These are phyloP conservation scores for Aeoliscus strigatus DNA, from an alignment of 2,797 vertebrate species.

Conservation along the genomic window DNA sequence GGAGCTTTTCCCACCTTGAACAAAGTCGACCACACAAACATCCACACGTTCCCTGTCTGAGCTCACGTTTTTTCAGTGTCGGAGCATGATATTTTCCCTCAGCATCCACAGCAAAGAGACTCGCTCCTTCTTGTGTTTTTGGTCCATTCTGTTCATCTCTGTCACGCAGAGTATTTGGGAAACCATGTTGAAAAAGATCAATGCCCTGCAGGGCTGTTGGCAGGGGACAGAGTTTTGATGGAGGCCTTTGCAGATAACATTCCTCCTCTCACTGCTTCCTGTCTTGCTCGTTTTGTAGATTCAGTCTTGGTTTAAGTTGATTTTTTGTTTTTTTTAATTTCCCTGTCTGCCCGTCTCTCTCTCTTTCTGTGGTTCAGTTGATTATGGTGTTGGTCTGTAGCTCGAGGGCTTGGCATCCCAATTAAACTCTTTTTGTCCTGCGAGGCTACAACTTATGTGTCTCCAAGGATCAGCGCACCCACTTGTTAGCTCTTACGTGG, in stretches of 20 bases:
- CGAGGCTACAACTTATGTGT: constrained; percentile 46
- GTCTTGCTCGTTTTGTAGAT: constrained; percentile 23
- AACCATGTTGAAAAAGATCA: constrained; percentile 30
- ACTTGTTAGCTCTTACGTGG: constrained; percentile 42
- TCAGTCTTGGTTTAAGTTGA: constrained; percentile 16
- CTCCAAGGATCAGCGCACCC: constrained; percentile 56
- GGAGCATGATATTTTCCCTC: constrained; percentile 5
- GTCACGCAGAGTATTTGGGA: constrained; percentile 8
- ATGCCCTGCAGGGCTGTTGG: constrained; percentile 39
- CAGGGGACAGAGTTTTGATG: constrained; percentile 40
- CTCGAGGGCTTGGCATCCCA: constrained; percentile 68
- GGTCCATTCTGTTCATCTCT: constrained; percentile 1
- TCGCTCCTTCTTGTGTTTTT: not conserved
- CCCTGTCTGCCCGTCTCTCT: constrained; percentile 27
- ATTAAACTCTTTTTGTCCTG: constrained; percentile 64
- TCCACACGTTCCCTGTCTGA: constrained; percentile 5
- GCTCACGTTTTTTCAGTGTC: constrained; percentile 1
- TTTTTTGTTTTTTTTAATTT: constrained; percentile 29
- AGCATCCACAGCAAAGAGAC: not conserved
- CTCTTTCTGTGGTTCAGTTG: constrained; percentile 59
- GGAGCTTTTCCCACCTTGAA: constrained; percentile 22
- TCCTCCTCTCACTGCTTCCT: constrained; percentile 36
- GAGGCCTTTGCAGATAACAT: constrained; percentile 51
- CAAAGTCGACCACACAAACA: constrained; percentile 16
- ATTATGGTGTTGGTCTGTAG: constrained; percentile 70